Evolutionary conservation across 2,113 vertebrate species (phyloP), one percentile per base, ranked within the genome.

Genomic region (Andinoacara biseriatus): DNA sequence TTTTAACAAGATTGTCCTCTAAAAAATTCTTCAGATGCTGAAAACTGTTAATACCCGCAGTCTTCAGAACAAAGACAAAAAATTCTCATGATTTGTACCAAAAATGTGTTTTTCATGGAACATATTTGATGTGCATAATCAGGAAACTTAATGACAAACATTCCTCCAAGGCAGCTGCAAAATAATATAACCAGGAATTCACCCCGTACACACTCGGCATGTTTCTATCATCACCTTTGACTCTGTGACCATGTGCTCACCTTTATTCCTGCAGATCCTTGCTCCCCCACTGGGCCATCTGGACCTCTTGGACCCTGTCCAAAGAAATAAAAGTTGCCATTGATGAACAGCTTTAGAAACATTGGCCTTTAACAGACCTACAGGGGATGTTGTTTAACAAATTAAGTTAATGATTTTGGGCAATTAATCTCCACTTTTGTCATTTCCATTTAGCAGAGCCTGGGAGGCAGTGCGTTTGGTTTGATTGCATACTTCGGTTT

Each of bases 231-330:
- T 38, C 74, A 65, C 54, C 8, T 54, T 56, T 75, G 61, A 81
- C 60, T 24, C 52, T 54, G 74, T 76, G 58, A 80, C 74, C 46
- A 33, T 3, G 0, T 2, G 3, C 84, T 94, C 94, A 99, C 98
- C 97, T 97, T 97, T 78, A 83, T 88, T 86, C 98, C 97, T 76
- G 67, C 80, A 1, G 94, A 81, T 40, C 98, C 98, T 0, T 93
- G 93, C 89, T 97, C 97, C 2, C 98, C 98, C n/a, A 90, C 29
- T 5, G 93, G 94, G 82, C 98, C 98, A 6, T 98, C 97, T 65
- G 96, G 96, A 90, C 98, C 98, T 93, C 95, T 95, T 69, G 95
- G 96, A 90, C 98, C 98, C 98, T 99, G 20, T 10, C 40, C 79
- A 87, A 81, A 89, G 67, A 82, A 74, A 72, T 6, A 20, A 33